phyloP scores from a whole-genome alignment of 2,113 vertebrate species.

The Pogona vitticeps region DNA sequence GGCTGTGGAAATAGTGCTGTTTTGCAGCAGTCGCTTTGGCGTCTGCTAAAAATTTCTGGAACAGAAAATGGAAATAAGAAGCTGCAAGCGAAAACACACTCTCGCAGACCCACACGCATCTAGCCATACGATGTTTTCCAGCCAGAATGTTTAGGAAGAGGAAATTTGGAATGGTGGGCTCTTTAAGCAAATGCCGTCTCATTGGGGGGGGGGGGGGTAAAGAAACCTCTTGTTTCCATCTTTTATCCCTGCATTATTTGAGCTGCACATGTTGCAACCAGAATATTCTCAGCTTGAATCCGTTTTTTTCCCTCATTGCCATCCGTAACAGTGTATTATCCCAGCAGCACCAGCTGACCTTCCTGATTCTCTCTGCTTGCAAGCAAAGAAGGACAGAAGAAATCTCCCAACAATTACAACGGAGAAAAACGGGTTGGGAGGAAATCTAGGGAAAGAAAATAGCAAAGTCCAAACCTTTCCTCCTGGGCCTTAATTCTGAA shows the following conservation, averaged over 20 bases:
- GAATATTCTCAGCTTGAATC: slow-evolving; percentile 75
- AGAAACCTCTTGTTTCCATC: slow-evolving; percentile 54
- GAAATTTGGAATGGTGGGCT: slow-evolving; percentile 61
- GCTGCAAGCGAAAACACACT: slow-evolving; percentile 67
- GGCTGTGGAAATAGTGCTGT: slow-evolving; percentile 82
- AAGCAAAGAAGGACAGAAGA: slow-evolving; percentile 50
- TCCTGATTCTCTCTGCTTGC: slow-evolving; percentile 56
- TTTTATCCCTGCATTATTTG: slow-evolving; percentile 78
- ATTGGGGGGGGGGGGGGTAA: slow-evolving; percentile 45
- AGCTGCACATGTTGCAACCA: slow-evolving; percentile 73
- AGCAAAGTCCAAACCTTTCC: background rate
- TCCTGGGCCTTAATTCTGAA: slow-evolving; percentile 16
- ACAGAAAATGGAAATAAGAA: slow-evolving; percentile 77
- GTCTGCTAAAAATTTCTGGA: slow-evolving; percentile 80
- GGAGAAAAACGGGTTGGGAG: no score
- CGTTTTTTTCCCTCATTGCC: slow-evolving; percentile 62
- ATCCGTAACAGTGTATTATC: slow-evolving; percentile 70
- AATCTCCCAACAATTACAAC: slow-evolving; percentile 59
- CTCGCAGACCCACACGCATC: no score
- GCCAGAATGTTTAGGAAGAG: slow-evolving; percentile 40
- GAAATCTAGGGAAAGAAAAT: slow-evolving; percentile 1
- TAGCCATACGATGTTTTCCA: slow-evolving; percentile 62
- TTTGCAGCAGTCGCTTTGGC: slow-evolving; percentile 76
- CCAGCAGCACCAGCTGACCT: slow-evolving; percentile 68
- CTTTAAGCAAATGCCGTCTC: slow-evolving; percentile 57